Base-by-base conservation (phyloP, 1,140 invertebrate genomes). In the Parapsyche elsis region DNA sequence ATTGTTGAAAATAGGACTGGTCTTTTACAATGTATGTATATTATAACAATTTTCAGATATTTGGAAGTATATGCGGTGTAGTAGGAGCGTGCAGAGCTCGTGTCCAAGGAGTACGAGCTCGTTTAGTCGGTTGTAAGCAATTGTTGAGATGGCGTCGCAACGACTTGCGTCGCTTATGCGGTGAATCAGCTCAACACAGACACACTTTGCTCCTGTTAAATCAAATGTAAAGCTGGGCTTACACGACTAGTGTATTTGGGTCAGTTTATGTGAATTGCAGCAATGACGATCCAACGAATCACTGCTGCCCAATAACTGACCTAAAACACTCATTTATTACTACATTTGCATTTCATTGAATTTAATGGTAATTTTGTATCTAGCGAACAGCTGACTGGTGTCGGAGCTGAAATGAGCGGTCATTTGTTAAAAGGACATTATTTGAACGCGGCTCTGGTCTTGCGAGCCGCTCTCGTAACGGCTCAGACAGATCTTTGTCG, bases 101-200 rank as follows among this genome's bases (percentile, higher is more conserved):
- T 84, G 94, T 96, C 75, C 91, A 92, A 81, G 92, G 92, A 5
- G 96, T 98, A 0, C 96, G 96, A 86, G 96, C 97, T 80, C 95
- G 97, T 85, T 90, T 99, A 9, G 92, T 93, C 70, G 95, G 95
- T 5, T 99, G 97, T 87, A 97, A 98, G 86, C 94, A 93, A 21
- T 88, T 99, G 30, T 87, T 99, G 57, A 93, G 97, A 80, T 97
- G 97, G 88, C 93, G 96, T 80, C 91, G 97, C 67, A 97, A 98
- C 84, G 98, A 99, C 87, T 89, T 99, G 57, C 93, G 96, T 83
- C 95, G 97, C 84, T 90, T 98, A 71, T 98, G 97, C 95, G 89
- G 95, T 0, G 97, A 98, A 88, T 95, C 96, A 5, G 92, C 98
- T 16, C 95, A 98, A 86, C 96, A 98, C 84, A 96, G 97, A 85